Conservation (phyloP, 2,888 invertebrate genomes). For the Mimumesa dahlbomi region DNA sequence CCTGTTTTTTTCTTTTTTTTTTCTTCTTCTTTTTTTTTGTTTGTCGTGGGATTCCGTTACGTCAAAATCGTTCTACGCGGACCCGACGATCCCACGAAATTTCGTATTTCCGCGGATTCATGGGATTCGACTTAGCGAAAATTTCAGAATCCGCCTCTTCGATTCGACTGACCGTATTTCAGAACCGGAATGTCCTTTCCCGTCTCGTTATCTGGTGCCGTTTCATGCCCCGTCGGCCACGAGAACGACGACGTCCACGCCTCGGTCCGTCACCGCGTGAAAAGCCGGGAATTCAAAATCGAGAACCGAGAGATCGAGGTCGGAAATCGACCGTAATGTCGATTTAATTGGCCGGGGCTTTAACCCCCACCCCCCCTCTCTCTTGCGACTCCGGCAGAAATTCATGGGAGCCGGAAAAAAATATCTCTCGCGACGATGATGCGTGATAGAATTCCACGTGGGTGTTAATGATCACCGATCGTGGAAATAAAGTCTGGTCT, state of each 20-base stretch:
- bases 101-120: no score
- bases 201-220: slow-evolving; percentile 72
- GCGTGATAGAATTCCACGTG: no score
- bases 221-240: slow-evolving; percentile 73
- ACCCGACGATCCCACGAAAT: not conserved
- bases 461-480: no score
- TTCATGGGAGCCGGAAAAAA: no score
- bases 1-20: no score
- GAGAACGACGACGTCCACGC: slow-evolving; percentile 67
- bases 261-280: slow-evolving; percentile 56
- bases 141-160: not conserved
- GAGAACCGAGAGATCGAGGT: slow-evolving; percentile 31
- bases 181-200: slow-evolving; percentile 73
- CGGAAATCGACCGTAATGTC: no score
- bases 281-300: slow-evolving; percentile 62
- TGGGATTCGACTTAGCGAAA: not conserved
- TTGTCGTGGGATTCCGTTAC: slow-evolving; percentile 20
- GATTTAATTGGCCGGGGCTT: no score
- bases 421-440: no score
- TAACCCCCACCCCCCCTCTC: no score
- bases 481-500: no score
- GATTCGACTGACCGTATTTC: slow-evolving; percentile 31
- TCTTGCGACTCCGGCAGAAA: no score
- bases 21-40: no score
- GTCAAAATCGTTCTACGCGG: slow-evolving; percentile 2